Base-by-base conservation (phyloP, 2,113 vertebrate species). In the Gymnorhina tibicen region DNA sequence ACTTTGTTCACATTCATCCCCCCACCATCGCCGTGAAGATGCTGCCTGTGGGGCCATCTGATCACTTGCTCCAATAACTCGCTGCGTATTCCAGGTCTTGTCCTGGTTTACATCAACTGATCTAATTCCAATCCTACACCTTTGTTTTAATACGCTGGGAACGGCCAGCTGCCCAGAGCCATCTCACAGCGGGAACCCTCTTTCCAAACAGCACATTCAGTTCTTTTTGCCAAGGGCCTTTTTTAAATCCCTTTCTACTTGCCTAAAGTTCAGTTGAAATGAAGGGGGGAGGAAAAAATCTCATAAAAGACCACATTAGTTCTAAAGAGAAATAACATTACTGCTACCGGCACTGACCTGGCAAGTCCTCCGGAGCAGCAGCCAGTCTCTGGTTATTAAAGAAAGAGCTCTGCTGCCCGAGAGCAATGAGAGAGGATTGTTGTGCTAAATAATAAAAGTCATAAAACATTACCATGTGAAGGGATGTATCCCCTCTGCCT, bases 291-390 rank as follows among this genome's bases (percentile, higher is more conserved):
- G 11, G 13, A 20, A 76, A 72, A 77, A 42, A 94, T 77, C 91
- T 97, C 93, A 92, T 93, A 95, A 97, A 95, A 93, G 72, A 82
- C 53, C 96, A 84, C 95, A 95, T 95, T 92, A 93, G 91, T 83
- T 87, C 86, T 89, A 79, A 95, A 92, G 93, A 95, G 92, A 95
- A 97, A 91, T 93, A 93, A 94, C 92, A 83, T 93, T 59, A 44
- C 87, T 27, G 92, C 87, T 95, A 75, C 85, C 0, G 78, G 92
- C 91, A 32, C 89, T 91, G 96, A 96, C 95, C 92, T 44, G 87
- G 50, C 28, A 35, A 69, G 89, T 94, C 84, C 89, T 81, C 35
- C 4, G 0, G 80, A 91, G 92, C 89, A 77, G 66, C 92, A 91
- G 93, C 66, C 83, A 49, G 66, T 52, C 84, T 67, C 83, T 76